Evolutionary conservation across 2,797 vertebrate species (phyloP), one percentile per base, ranked within the genome.

Genomic region (Chloroceryle inda): DNA sequence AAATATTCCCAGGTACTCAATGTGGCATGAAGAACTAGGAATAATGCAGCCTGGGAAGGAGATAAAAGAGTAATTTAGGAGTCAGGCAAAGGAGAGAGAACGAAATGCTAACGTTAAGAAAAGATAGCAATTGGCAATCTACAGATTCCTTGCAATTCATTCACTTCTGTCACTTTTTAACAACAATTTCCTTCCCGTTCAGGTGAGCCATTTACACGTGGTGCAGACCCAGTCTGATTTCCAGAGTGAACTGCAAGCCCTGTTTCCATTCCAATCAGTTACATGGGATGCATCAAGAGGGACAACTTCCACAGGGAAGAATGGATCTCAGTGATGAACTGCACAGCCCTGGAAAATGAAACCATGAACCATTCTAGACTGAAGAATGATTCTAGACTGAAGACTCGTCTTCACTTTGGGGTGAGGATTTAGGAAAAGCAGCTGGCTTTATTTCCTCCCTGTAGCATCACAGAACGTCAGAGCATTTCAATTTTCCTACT

Each of bases 41-140:
- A 44, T 4, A 69, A 55, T 1, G 8, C 17, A 27, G 9, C 26
- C 17, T 52, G 66, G 8, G 37, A 75, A 78, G 40, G 23, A 83
- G 53, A 31, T 8, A 3, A 42, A 67, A 6, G 35, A 47, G 12
- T 17, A 37, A 50, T 24, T 55, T 1, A 29, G 40, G n/a, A 79
- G 18, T 5, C 38, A 74, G 56, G 38, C 13, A 50, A 38, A 31
- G 55, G 2, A 86, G 11, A 44, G 2, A 86, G 11, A 44, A 20
- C 2, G 1, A 86, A 90, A 77, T 5, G 29, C 26, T 11, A 8
- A 27, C 0, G 2, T n/a, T 33, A 47, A 10, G 11, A 7, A 13
- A 29, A 69, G 5, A 58, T 10, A 72, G 13, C 26, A 47, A 8
- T 12, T 3, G 71, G 15, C 44, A 84, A 21, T 17, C 4, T 4